Base-by-base conservation (phyloP, 92 coral and sea anemone species). In the Blastomussa wellsi region DNA sequence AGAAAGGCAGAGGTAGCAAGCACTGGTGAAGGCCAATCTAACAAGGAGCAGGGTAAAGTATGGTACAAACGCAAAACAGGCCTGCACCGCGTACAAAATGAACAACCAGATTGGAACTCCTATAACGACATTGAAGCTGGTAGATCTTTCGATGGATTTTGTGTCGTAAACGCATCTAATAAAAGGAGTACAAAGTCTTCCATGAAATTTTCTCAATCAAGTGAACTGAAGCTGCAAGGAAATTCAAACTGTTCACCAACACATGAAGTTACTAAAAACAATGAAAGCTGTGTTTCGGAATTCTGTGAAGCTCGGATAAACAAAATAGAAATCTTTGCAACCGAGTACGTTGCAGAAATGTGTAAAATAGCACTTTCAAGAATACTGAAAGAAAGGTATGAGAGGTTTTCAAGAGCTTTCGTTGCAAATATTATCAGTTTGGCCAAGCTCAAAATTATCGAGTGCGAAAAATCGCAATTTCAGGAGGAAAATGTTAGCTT, bases 51-150 rank as follows among this genome's bases (percentile, higher is more conserved):
- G 51, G 76, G 10, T 15, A 66, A 28, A 65, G 60, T 36, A 70
- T 51, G 33, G 37, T 13, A 28, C 38, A 37, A 2, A 15, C 26
- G 24, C 11, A 68, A 52, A n/a, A n/a, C 2, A 81, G 78, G 78
- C n/a, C 78, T 32, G 78, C 69, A 72, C 24, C n/a, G 51, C 69
- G 71, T 82, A 31, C 86, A 72, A 82, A 82, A 48, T 49, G 28
- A 33, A 5, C 33, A 35, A 24, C 35, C 66, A 24, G 74, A 79
- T 7, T 76, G 80, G 65, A 14, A 76, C 32, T 77, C 69, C 4
- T 77, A 35, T 19, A 57, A 67, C 22, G 70, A 79, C 67, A 44
- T 38, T 37, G 39, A 72, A 28, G 82, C 72, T 17, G 41, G 53
- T 38, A 52, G 44, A 8, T 62, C 82, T 15, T 74, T 74, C 29